Conservation (phyloP, 2,113 vertebrate species). For the Parotia lawesii region DNA sequence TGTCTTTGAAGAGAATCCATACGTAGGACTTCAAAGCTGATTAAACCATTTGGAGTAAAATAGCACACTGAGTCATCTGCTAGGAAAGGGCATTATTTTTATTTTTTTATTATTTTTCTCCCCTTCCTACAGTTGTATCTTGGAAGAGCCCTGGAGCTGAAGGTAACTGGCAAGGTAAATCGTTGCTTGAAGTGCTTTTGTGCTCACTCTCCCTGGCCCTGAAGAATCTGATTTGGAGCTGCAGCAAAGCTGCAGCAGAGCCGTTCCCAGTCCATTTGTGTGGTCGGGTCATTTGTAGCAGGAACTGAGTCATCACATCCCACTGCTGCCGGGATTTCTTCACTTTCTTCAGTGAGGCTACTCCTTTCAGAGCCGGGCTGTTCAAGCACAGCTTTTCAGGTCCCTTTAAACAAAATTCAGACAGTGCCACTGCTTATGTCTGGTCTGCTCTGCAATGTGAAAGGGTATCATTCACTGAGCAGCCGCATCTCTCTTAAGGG, state of each 20-base stretch:
- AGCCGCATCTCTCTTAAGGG: not conserved
- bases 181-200: not conserved
- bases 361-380: not conserved
- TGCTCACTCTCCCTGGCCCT: not conserved
- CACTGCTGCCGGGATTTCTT: not conserved
- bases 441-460: not conserved
- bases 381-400: not conserved
- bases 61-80: slow-evolving; percentile 20
- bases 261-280: fast-evolving
- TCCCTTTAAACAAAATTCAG: not conserved
- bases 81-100: slow-evolving; percentile 9
- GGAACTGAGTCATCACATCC: not conserved
- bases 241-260: not conserved
- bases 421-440: not conserved
- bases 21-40: slow-evolving; percentile 50
- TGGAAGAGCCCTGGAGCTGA: not conserved
- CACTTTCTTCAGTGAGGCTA: not conserved
- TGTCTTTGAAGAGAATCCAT: slow-evolving; percentile 35
- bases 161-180: slow-evolving; percentile 6
- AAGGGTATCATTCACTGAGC: not conserved
- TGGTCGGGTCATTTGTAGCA: not conserved
- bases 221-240: not conserved
- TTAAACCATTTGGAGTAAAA: not conserved
- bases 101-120: slow-evolving; percentile 1
- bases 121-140: not conserved